Evolutionary conservation across 2,113 vertebrate species (phyloP).

Genomic region (Peromyscus polionotus): DNA sequence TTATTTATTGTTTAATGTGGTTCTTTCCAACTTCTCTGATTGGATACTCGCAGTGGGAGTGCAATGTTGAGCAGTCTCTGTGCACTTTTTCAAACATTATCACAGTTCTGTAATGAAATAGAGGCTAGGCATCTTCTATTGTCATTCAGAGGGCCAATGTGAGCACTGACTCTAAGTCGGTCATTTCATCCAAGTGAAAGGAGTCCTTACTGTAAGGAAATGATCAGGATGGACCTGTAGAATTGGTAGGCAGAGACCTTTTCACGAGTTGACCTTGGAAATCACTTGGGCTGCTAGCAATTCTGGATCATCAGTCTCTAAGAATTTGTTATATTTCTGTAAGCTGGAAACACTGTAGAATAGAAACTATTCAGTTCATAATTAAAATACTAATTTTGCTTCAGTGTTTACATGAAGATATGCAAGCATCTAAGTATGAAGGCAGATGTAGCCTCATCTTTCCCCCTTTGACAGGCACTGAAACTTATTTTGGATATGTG

Average conservation of each 20-base stretch:
- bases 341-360: neutral
- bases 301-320: neutral
- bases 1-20: no score
- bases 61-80: neutral
- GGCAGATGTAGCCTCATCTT: neutral
- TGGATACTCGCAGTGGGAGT: accelerated
- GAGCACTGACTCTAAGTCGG: neutral
- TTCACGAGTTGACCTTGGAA: neutral
- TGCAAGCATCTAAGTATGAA: neutral
- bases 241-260: neutral
- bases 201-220: neutral
- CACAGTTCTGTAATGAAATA: neutral
- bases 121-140: neutral
- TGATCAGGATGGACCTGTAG: neutral
- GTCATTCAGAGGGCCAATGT: no score
- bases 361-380: neutral
- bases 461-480: neutral
- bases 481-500: neutral
- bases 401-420: neutral
- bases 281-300: neutral
- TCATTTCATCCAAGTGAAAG: constrained; percentile 20
- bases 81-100: neutral
- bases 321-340: neutral
- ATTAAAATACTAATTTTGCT: neutral
- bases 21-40: neutral